Base-by-base conservation (phyloP, 2,888 invertebrate species). In the Orchesellides sinensis region DNA sequence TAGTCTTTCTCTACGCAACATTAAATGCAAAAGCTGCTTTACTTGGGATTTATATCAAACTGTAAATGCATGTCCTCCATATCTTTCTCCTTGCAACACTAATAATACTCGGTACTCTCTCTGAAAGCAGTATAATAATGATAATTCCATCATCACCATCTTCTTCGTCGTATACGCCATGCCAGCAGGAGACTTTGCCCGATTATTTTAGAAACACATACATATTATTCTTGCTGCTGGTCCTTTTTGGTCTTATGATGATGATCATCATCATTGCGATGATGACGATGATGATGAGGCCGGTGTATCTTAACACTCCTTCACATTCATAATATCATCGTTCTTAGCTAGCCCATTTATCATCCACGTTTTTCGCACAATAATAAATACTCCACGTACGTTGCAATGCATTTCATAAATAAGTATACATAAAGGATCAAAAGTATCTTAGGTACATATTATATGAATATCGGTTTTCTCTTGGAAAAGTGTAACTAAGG, bases 91-190 rank as follows among this genome's bases (percentile, higher is more conserved):
- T 12, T 14, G 17, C 8, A 54, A 23, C 25, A 54, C 21, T 54
- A 54, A 49, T 54, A 54, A 54, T 54, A 21, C 54, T 21, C 54
- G 21, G 25, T 47, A 8, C 35, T 35, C 35, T 35, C 35, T 35
- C 35, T n/a, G 49, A 6, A 47, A 23, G 25, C 5, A 54, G 25
- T 21, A 54, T 54, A 54, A 54, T 23, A 47, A 47, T 47, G 47
- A 54, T 54, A 54, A 54, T 54, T 54, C 54, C 54, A 54, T 54
- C 54, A 54, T 21, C n/a, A n/a, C n/a, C n/a, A n/a, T n/a, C n/a
- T n/a, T n/a, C n/a, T n/a, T n/a, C n/a, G n/a, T n/a, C n/a, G n/a
- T n/a, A n/a, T n/a, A n/a, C n/a, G n/a, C n/a, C n/a, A n/a, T 25
- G 54, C 25, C 59, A 59, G 59, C 59, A 59, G 59, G 59, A 59